Evolutionary conservation across 2,888 invertebrate species (phyloP).

Genomic region (Aleiodes leptofemur): DNA sequence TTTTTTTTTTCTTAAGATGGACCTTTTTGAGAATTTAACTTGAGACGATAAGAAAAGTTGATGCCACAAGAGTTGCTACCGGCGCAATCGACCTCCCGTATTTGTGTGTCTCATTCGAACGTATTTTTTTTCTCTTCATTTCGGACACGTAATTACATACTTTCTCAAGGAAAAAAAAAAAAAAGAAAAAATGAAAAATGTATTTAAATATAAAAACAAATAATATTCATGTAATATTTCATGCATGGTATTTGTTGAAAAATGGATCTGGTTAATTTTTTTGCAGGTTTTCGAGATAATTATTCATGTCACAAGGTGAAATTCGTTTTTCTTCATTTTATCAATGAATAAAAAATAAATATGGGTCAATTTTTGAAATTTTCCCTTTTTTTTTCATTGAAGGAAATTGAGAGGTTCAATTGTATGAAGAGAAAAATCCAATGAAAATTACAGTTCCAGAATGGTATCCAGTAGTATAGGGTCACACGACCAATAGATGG

Average conservation of each 20-base stretch:
- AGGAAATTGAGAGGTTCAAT: no score
- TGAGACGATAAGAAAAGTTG: conserved; percentile 13
- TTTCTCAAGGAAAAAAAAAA: background rate
- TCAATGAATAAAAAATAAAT: background rate
- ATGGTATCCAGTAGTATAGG: no score
- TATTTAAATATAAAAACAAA: conserved; percentile 3
- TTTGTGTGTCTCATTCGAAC: conserved; percentile 7
- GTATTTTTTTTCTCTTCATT: background rate
- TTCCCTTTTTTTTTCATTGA: background rate
- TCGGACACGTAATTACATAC: conserved; percentile 13
- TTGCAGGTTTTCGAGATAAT: conserved; percentile 3
- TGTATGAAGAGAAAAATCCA: no score
- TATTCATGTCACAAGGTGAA: background rate
- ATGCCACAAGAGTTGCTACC: conserved; percentile 31
- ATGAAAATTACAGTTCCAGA: no score
- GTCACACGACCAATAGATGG: no score
- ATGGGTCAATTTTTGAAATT: background rate
- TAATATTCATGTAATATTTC: conserved; percentile 17
- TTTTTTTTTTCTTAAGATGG: conserved; percentile 11
- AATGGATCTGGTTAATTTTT: conserved; percentile 15
- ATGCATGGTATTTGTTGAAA: background rate
- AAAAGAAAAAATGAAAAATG: no score
- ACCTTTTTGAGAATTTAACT: conserved; percentile 30
- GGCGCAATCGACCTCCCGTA: conserved; percentile 30
- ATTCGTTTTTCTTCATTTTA: no score